Conservation (phyloP, 2,797 vertebrate genomes). For the Myotis planiceps region DNA sequence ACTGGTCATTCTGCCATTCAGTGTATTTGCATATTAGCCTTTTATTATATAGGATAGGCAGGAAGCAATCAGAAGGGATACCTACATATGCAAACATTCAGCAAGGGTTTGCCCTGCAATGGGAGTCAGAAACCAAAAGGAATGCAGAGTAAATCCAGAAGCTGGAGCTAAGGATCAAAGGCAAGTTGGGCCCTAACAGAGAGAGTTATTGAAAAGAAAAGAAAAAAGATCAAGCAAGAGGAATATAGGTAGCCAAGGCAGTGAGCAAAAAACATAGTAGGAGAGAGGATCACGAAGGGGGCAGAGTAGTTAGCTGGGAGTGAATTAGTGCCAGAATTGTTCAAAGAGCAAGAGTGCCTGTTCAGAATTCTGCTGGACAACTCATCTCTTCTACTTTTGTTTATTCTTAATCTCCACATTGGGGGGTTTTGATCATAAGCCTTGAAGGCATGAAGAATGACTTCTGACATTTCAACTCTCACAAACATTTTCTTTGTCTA, state of each 20-base stretch:
- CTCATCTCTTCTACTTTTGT: background rate
- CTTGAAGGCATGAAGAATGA: background rate
- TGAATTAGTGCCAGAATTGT: background rate
- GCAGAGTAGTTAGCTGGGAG: background rate
- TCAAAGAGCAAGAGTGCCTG: background rate
- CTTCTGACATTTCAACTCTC: conserved; percentile 48
- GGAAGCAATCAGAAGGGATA: background rate
- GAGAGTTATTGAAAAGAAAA: too few species aligned
- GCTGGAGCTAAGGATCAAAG: background rate
- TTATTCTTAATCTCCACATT: background rate
- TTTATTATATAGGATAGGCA: background rate
- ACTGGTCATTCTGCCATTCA: too few species aligned
- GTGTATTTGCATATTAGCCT: too few species aligned
- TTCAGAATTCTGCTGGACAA: background rate
- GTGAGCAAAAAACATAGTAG: background rate
- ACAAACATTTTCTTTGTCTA: conserved; percentile 55
- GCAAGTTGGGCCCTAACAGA: background rate
- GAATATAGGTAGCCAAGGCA: background rate
- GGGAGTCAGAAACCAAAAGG: background rate
- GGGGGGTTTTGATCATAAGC: background rate
- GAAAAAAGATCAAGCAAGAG: background rate
- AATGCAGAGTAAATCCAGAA: background rate
- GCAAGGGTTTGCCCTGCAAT: background rate
- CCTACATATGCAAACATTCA: background rate
- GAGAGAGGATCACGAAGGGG: background rate